phyloP scores from a whole-genome alignment of 2,113 vertebrate genomes.

The Austrofundulus limnaeus region DNA sequence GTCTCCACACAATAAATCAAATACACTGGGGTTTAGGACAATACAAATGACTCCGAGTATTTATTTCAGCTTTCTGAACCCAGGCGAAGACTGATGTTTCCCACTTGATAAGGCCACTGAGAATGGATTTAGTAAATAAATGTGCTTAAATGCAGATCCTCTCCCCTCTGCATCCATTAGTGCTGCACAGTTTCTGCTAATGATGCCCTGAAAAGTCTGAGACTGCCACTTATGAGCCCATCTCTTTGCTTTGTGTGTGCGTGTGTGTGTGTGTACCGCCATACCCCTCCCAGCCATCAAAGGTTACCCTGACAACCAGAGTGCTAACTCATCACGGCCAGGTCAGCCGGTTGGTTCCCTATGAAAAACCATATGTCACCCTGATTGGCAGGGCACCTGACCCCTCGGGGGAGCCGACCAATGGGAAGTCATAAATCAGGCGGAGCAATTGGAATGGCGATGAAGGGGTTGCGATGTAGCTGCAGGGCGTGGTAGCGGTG shows the following conservation, averaged over 20 bases:
- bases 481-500: constrained; percentile 24
- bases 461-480: constrained; percentile 33
- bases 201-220: constrained; percentile 18
- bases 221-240: constrained; percentile 38
- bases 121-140: constrained; percentile 32
- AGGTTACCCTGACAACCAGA: constrained; percentile 77
- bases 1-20: constrained; percentile 39
- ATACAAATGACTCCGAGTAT: constrained; percentile 43
- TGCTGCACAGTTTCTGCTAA: constrained; percentile 15
- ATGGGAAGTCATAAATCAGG: constrained; percentile 67
- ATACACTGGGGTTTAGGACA: constrained; percentile 24
- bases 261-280: constrained; percentile 66
- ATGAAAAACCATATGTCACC: constrained; percentile 67
- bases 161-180: constrained; percentile 17
- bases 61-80: constrained; percentile 30
- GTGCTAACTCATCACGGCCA: constrained; percentile 76
- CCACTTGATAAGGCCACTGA: constrained; percentile 29
- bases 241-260: constrained; percentile 22
- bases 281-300: constrained; percentile 69
- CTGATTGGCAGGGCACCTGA: constrained; percentile 69
- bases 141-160: constrained; percentile 7
- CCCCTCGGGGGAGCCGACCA: constrained; percentile 54
- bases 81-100: constrained; percentile 28
- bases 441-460: constrained; percentile 48
- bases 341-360: constrained; percentile 62